phyloP scores from a whole-genome alignment of 2,113 vertebrate species.

The Uria lomvia region DNA sequence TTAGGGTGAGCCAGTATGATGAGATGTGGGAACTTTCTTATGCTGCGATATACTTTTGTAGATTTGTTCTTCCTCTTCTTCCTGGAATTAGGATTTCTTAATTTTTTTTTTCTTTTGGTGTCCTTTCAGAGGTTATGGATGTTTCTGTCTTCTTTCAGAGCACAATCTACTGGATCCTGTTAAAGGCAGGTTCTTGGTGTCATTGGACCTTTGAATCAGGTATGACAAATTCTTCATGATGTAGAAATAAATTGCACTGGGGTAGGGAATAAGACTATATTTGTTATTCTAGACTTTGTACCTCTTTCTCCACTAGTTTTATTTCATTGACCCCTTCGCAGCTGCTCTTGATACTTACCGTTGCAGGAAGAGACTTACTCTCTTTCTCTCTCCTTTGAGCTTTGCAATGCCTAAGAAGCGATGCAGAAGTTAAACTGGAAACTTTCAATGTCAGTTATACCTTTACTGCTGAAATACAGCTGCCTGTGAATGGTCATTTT shows the following conservation, averaged over 20 bases:
- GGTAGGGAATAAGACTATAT: neutral
- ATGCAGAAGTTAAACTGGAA: neutral
- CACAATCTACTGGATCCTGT: neutral
- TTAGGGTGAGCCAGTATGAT: accelerated
- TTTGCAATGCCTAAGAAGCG: neutral
- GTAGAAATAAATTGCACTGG: neutral
- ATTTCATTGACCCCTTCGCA: neutral
- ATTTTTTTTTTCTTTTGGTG: neutral
- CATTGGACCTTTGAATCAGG: neutral
- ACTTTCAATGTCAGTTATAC: neutral
- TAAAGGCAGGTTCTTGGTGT: neutral
- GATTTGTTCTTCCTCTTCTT: neutral
- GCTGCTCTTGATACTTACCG: neutral
- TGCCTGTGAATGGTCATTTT: neutral
- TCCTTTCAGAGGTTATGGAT: neutral
- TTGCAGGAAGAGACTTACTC: neutral
- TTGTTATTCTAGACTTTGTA: neutral
- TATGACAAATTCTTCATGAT: neutral
- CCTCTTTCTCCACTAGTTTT: neutral
- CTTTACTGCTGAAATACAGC: constrained; percentile 2
- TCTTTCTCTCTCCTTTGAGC: neutral
- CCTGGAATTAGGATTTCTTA: no score
- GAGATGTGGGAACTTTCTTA: neutral
- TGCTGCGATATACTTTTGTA: accelerated
- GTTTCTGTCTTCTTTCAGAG: neutral